Conservation (phyloP, 2,888 invertebrate genomes). For the Rotaria magnacalcarata region DNA sequence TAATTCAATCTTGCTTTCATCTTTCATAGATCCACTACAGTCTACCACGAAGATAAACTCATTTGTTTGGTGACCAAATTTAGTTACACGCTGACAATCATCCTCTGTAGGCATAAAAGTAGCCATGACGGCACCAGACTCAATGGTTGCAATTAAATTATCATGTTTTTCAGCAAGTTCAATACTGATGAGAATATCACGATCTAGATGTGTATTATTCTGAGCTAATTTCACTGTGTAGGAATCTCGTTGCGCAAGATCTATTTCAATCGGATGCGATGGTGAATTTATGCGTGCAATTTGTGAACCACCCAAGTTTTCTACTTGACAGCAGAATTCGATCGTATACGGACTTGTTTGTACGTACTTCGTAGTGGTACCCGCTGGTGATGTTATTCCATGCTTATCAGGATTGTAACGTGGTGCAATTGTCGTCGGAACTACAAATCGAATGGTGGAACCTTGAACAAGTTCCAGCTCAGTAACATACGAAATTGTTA, state of each 20-base stretch:
- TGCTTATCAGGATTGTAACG: neutral
- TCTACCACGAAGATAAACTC: neutral
- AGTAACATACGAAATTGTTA: neutral
- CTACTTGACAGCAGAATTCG: neutral
- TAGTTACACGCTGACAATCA: too few relatives aligned
- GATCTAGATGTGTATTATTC: neutral
- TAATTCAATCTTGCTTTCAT: neutral
- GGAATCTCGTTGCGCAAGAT: neutral
- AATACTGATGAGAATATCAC: neutral
- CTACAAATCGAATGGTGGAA: neutral
- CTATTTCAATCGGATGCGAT: neutral
- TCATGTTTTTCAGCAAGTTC: neutral
- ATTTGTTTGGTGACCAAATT: neutral
- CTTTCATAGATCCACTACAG: neutral
- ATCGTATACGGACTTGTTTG: neutral
- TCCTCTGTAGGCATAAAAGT: too few relatives aligned
- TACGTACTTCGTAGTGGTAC: neutral
- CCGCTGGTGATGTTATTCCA: neutral
- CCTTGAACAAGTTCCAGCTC: neutral
- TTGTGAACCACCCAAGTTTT: neutral
- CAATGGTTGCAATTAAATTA: neutral
- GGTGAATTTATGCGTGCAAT: neutral
- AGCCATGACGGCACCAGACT: too few relatives aligned
- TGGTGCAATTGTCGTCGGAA: neutral
- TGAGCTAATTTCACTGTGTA: neutral